Percentiles rank a stretch among this genome's conserved stretches.
phyloP scores from a whole-genome alignment of 2,888 invertebrate genomes.

The Muschampia plurimacula region DNA sequence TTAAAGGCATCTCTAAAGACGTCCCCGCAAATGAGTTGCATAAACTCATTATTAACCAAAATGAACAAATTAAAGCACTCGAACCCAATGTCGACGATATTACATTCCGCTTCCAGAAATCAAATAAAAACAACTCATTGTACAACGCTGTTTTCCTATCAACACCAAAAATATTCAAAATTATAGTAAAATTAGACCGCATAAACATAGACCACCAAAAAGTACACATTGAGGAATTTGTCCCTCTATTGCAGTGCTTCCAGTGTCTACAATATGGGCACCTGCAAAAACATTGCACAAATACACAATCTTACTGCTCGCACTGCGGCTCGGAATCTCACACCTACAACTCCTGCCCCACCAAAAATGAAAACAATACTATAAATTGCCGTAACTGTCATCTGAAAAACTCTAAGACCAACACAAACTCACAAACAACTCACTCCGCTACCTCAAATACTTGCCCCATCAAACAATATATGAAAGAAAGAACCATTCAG shows the following conservation, averaged over 20 bases:
- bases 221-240: not conserved
- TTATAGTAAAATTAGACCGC: not conserved
- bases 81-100: not conserved
- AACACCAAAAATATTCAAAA: not conserved
- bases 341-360: not conserved
- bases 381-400: not conserved
- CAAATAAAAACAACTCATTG: not conserved
- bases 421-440: not conserved
- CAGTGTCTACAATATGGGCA: not conserved
- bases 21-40: not conserved
- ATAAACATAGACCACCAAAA: not conserved
- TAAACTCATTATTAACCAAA: not conserved
- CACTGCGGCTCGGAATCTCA: not conserved
- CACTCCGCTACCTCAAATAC: not conserved
- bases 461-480: not conserved
- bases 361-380: not conserved
- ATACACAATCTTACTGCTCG: not conserved
- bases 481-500: not conserved
- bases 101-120: not conserved
- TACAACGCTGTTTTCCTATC: not conserved
- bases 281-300: not conserved
- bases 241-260: too few species aligned
- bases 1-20: not conserved
- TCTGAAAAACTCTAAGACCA: not conserved
- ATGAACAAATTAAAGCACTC: not conserved